Evolutionary conservation across 2,113 vertebrate species (phyloP).

Genomic region (Phalacrocorax pelagicus): DNA sequence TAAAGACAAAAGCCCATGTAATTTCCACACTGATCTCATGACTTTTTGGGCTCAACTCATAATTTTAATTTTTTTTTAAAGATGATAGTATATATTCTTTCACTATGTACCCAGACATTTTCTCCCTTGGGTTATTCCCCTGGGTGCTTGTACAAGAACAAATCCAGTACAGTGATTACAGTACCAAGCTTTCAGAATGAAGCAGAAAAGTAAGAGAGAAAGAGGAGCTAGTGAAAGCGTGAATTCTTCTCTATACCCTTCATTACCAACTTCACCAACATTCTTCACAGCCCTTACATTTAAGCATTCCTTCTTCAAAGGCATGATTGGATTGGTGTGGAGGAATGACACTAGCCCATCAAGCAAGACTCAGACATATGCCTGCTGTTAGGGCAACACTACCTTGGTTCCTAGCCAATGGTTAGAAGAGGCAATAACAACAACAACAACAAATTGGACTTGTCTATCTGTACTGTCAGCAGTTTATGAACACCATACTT

Average conservation of each 20-base stretch:
- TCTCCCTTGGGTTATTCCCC: background rate
- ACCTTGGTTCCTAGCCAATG: background rate
- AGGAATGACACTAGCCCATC: background rate
- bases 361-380: background rate
- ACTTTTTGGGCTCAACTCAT: background rate
- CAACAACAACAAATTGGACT: background rate
- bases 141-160: background rate
- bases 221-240: background rate
- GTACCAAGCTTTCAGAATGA: background rate
- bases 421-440: background rate
- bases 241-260: background rate
- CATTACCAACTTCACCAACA: background rate
- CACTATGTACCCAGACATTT: background rate
- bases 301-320: background rate
- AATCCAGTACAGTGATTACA: background rate
- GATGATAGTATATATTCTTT: background rate
- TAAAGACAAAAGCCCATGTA: background rate
- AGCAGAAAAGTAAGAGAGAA: background rate
- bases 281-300: background rate
- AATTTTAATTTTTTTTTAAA: background rate
- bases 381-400: background rate
- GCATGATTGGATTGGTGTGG: background rate
- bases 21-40: background rate
- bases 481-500: conserved; percentile 34
- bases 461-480: conserved; percentile 3